Evolutionary conservation across 2,113 vertebrate genomes (phyloP), one percentile per base, ranked within the genome.

Genomic region (Hippocampus barbouri): DNA sequence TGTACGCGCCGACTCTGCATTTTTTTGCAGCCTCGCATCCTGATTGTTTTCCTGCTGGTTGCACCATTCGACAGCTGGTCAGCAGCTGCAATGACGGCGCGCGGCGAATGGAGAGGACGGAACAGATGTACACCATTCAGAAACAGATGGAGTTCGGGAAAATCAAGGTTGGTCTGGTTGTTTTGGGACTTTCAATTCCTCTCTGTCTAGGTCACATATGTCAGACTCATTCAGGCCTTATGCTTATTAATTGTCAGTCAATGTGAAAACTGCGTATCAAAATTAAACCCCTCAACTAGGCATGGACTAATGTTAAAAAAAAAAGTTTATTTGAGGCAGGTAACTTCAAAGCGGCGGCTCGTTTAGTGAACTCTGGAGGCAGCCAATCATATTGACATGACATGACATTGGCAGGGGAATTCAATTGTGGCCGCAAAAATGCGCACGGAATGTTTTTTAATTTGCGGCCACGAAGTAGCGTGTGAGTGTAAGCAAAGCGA

Each of bases 101-200:
- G 0, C 90, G 92, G 59, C 91, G 88, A 15, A 99, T 99, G 97
- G 96, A 98, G 87, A 92, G 94, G 75, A 98, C 91, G 0, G 97
- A 99, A 84, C 95, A 96, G 92, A 94, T 99, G 96, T 96, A 92
- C 87, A 96, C 91, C 0, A 93, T 99, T 83, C 96, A 98, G 87
- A 95, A 93, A 6, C 97, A 97, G 74, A 94, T 99, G 90, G 95
- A 97, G 20, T 99, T 98, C 4, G 90, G 96, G 2, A 98, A 95
- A 85, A 97, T 96, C 81, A 99, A 99, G 94, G 97, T 98, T 72
- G 77, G 9, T 63, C 14, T 5, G 0, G n/a, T 25, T 8, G 2
- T 20, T 18, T 14, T 47, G 27, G 23, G 20, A 64, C 4, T 18
- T 30, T 21, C 57, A 14, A 30, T 41, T 64, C 61, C n/a, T 56